Evolutionary conservation across 2,888 invertebrate genomes (phyloP).

Genomic region (Coremacera marginata): DNA sequence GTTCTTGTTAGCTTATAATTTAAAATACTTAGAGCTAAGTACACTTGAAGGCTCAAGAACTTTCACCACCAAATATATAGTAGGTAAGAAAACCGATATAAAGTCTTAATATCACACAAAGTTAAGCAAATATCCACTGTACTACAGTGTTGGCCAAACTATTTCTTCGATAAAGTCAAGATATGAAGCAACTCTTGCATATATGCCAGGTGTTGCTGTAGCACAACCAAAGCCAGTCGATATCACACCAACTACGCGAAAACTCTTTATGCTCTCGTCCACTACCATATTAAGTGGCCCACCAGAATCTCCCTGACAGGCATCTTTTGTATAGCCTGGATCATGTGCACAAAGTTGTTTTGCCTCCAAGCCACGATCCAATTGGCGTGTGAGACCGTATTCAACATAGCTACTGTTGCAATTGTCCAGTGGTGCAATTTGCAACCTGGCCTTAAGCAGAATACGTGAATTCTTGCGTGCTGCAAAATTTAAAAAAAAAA

Average conservation of each 20-base stretch:
- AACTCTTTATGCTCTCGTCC: conserved; percentile 50
- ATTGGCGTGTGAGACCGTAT: conserved; percentile 44
- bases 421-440: conserved; percentile 48
- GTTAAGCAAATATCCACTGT: neutral
- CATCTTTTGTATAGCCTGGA: conserved; percentile 51
- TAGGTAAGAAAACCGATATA: no score
- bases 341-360: conserved; percentile 58
- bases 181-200: conserved; percentile 62
- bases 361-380: conserved; percentile 52
- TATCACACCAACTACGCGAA: conserved; percentile 61
- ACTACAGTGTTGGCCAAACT: conserved; percentile 58
- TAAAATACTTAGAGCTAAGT: no score
- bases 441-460: conserved; percentile 56
- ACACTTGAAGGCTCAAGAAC: no score
- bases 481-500: conserved; percentile 23
- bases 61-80: no score
- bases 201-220: conserved; percentile 61
- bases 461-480: conserved; percentile 52
- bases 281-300: conserved; percentile 59
- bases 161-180: conserved; percentile 64
- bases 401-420: conserved; percentile 54
- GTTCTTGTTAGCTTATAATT: no score
- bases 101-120: conserved; percentile 1
- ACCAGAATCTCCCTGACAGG: conserved; percentile 65
- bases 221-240: conserved; percentile 64